A percentile compares a stretch with the other conserved stretches of the same genome.
These are phyloP conservation scores for Proterorhinus semilunaris DNA, from an alignment of 2,113 vertebrate genomes.

Conservation along the genomic window DNA sequence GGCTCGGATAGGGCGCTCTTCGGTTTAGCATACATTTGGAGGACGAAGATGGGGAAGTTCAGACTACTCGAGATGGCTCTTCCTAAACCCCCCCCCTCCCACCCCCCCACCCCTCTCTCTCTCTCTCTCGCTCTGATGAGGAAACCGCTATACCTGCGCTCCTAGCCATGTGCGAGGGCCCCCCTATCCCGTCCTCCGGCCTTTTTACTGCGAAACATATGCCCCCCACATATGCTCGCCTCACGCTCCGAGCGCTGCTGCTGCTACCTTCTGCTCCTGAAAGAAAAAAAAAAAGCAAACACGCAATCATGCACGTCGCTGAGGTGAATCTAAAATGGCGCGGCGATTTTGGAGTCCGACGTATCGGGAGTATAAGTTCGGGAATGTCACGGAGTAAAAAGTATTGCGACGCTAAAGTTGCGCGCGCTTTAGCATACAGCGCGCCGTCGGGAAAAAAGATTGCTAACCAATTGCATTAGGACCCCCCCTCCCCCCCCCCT, in stretches of 20 bases:
- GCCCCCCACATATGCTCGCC: slow-evolving; percentile 53
- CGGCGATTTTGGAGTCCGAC: neutral
- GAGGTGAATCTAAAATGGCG: slow-evolving; percentile 18
- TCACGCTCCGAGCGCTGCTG: slow-evolving; percentile 42
- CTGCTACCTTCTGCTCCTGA: slow-evolving; percentile 25
- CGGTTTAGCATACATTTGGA: slow-evolving; percentile 67
- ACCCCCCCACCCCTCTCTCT: too few relatives aligned
- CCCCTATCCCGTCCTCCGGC: slow-evolving; percentile 45
- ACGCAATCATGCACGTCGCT: slow-evolving; percentile 8
- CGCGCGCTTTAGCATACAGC: slow-evolving; percentile 17
- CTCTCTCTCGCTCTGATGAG: neutral
- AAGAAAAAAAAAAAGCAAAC: too few relatives aligned
- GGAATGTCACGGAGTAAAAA: slow-evolving; percentile 49
- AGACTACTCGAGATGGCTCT: neutral
- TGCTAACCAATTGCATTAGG: slow-evolving; percentile 77
- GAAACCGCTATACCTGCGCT: slow-evolving; percentile 57
- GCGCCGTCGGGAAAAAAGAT: slow-evolving; percentile 45
- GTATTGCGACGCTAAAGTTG: neutral
- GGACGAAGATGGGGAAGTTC: slow-evolving; percentile 34
- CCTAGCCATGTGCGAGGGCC: slow-evolving; percentile 20
- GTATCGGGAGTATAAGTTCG: slow-evolving; percentile 27
- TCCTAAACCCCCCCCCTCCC: too few relatives aligned
- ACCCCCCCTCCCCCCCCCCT: slow-evolving; percentile 40
- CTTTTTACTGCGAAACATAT: slow-evolving; percentile 42
- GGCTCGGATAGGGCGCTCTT: slow-evolving; percentile 21